Base-by-base conservation (phyloP, 2,888 invertebrate genomes). In the Habroteleia sp. region DNA sequence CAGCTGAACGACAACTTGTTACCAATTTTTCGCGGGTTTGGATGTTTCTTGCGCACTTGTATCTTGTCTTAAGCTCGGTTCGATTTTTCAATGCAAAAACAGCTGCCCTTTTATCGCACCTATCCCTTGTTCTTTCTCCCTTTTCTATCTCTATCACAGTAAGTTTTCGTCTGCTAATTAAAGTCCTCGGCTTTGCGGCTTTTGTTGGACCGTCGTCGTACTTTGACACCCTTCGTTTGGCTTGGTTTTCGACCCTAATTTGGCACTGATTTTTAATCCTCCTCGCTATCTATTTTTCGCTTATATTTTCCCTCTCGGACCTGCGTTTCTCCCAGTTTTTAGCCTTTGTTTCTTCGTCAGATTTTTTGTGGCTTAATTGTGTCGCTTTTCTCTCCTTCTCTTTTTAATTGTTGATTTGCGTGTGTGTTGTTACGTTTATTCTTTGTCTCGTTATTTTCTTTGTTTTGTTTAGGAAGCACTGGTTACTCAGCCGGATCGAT, bases 1-100 rank as follows among this genome's bases (percentile, higher is more conserved):
- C 98, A 98, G 87, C 97, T 96, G 91, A 97, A 97, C 90, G 96
- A 96, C 89, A 98, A 92, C 92, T 98, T 98, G 92, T 98, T 98
- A 91, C 98, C 98, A 98, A 98, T 97, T 83, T 86, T 87, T 76
- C 33, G 62, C 60, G n/a, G n/a, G 50, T 62, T 37, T 62, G 25
- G 60, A 42, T 77, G 16, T 44, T 66, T 68, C 42, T 65, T 76
- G 8, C 31, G 33, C 54, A 58, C 41, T 20, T 68, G n/a, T 35
- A 25, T 41, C 42, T 58, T 41, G 44, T 17, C 11, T 44, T 60
- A 8, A 17, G 20, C 10, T 23, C 29, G 63, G 48, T 52, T 50
- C 60, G 25, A 10, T 74, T 44, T 56, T 56, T 44, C 60, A 44
- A 50, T 69, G 62, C 72, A 54, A 66, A 3, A 69, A 74, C 56